These are phyloP conservation scores for Schizotus pectinicornis DNA, from an alignment of 2,888 invertebrate genomes.

Conservation along the genomic window DNA sequence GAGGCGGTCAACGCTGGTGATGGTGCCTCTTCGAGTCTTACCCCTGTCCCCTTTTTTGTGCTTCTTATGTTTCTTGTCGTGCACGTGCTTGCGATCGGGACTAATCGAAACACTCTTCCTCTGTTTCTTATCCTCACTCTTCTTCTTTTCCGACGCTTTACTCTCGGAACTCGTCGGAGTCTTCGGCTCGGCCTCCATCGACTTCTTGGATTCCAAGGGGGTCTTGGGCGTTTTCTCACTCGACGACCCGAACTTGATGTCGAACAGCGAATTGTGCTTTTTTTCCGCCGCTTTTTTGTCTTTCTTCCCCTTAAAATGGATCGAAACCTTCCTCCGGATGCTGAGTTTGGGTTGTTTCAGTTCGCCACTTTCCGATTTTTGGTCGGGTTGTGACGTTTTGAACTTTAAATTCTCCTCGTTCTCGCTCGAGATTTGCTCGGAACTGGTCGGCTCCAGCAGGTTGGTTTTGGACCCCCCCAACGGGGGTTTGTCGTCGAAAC, in stretches of 20 bases:
- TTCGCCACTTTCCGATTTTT: slow-evolving; percentile 11
- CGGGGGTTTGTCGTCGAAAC: slow-evolving; percentile 56
- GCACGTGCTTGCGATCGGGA: slow-evolving; percentile 54
- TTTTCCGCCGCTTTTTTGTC: slow-evolving; percentile 43
- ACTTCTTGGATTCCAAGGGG: slow-evolving; percentile 48
- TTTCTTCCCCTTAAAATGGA: slow-evolving; percentile 58
- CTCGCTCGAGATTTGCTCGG: slow-evolving; percentile 47
- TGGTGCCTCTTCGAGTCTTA: slow-evolving; percentile 35
- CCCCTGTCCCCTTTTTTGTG: slow-evolving; percentile 50
- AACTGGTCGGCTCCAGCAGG: slow-evolving; percentile 48
- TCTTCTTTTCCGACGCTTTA: slow-evolving; percentile 30
- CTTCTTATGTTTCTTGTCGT: slow-evolving; percentile 56
- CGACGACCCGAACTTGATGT: slow-evolving; percentile 40
- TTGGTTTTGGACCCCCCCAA: slow-evolving; percentile 54
- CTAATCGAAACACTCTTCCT: slow-evolving; percentile 54
- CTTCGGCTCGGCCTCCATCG: slow-evolving; percentile 47
- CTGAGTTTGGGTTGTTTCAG: slow-evolving; percentile 37
- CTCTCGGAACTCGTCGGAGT: slow-evolving; percentile 48
- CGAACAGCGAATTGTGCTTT: slow-evolving; percentile 46
- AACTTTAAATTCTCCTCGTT: slow-evolving; percentile 53
- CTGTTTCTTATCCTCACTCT: slow-evolving; percentile 35
- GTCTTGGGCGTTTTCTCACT: slow-evolving; percentile 51
- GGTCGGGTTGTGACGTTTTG: slow-evolving; percentile 37
- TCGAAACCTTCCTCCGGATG: slow-evolving; percentile 57
- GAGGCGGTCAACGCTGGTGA: slow-evolving; percentile 44